Conservation (phyloP, 2,113 vertebrate species). For the Cephalopholis sonnerati region DNA sequence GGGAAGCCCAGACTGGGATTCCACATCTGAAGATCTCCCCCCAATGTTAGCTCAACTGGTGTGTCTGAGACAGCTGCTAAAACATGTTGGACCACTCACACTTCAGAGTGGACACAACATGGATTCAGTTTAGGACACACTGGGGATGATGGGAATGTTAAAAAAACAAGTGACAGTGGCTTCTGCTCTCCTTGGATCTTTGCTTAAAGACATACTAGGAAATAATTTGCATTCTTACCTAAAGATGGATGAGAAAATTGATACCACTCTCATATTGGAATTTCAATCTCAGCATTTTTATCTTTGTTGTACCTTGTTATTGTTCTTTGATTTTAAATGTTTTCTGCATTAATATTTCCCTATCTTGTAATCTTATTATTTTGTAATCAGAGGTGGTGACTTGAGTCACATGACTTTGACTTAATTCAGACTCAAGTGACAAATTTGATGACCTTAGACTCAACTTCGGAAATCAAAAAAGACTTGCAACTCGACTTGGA, state of each 20-base stretch:
- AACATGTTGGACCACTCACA: conserved; percentile 48
- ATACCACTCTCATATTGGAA: not conserved
- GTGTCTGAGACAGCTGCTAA: conserved; percentile 67
- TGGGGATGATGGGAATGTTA: not conserved
- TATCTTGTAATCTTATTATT: not conserved
- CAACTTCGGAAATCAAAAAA: no score
- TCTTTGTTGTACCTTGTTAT: not conserved
- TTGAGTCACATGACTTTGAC: no score
- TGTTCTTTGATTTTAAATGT: not conserved
- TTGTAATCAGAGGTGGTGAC: no score
- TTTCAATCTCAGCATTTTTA: not conserved
- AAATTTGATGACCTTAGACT: no score
- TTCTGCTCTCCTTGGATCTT: not conserved
- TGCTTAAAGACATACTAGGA: not conserved
- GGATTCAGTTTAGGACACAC: not conserved
- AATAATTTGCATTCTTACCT: not conserved
- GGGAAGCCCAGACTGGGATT: conserved; percentile 36
- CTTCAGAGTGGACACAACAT: conserved; percentile 15
- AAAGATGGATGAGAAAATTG: not conserved
- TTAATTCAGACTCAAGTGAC: no score
- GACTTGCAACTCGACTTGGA: no score
- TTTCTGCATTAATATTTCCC: not conserved
- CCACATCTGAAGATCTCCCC: conserved; percentile 23
- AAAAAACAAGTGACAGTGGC: not conserved
- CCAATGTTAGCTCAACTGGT: conserved; percentile 58